A percentile compares a stretch with the other conserved stretches of the same genome.
Evolutionary conservation across 2,113 vertebrate genomes (phyloP).

Genomic region (Caloenas nicobarica): DNA sequence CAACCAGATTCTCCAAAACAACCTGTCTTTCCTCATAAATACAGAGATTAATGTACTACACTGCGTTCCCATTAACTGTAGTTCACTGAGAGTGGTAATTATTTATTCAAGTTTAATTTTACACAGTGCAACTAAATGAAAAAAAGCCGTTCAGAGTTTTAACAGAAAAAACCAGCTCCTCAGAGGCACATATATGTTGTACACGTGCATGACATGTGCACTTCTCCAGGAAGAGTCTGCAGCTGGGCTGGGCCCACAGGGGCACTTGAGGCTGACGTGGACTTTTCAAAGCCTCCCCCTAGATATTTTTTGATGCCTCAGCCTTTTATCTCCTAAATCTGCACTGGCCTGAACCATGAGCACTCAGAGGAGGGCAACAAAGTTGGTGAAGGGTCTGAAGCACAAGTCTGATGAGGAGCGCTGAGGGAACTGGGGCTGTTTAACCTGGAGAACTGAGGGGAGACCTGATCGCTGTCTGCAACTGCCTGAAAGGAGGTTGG

Average conservation of each 20-base stretch:
- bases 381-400: no score
- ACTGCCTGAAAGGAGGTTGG: no score
- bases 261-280: background rate
- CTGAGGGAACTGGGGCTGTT: no score
- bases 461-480: no score
- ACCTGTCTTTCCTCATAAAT: background rate
- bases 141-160: background rate
- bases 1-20: background rate
- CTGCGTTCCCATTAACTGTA: background rate
- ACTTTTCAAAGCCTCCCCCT: background rate
- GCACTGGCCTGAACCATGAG: background rate
- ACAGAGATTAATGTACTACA: constrained; percentile 4
- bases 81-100: background rate
- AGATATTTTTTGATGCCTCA: background rate
- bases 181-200: rapidly evolving
- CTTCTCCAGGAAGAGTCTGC: background rate
- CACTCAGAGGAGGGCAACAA: background rate
- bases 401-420: no score
- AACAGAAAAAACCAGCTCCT: background rate
- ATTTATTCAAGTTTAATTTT: background rate
- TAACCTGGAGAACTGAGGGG: no score
- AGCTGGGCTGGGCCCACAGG: background rate
- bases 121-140: background rate
- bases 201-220: background rate
- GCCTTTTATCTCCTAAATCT: background rate